Base-by-base conservation (phyloP, 2,113 vertebrate species). In the Seriola dumerili region DNA sequence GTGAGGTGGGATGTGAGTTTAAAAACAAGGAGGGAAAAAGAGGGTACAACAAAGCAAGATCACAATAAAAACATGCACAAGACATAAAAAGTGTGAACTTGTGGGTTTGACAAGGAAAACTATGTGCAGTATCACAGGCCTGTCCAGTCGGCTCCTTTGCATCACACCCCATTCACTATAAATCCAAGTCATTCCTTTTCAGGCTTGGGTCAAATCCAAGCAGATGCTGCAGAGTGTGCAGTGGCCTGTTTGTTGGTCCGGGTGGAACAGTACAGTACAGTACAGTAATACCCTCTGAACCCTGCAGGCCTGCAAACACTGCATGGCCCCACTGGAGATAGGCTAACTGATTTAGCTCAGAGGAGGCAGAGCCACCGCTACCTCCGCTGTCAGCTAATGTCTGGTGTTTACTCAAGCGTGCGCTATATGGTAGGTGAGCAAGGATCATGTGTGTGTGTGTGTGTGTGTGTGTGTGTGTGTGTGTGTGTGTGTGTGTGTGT, bases 341-440 rank as follows among this genome's bases (percentile, higher is more conserved):
- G 65, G 58, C 84, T 88, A 93, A 87, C 91, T 91, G 91, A 91
- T 83, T 93, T 88, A 89, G 74, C 76, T 80, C 44, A n/a, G 73
- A 87, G 76, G 75, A 84, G 86, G 74, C 46, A 88, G 74, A 91
- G 71, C 68, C 81, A 84, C 69, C 25, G 57, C 67, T 80, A 59
- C 72, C 78, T 81, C 81, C 8, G 65, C 85, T 88, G 77, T 88
- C 87, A 87, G 83, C 74, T 84, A 82, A 84, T 85, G 85, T 76
- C 80, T 83, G 65, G 34, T 83, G 88, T 84, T 88, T 79, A 83
- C 76, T 88, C 64, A 74, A 84, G 73, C n/a, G 21, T 80, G 73
- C 63, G 12, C 54, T 73, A 71, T 89, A 90, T 32, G 71, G 58
- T 86, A 40, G 66, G 55, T 80, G 74, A 83, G 61, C 58, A 34